Base-by-base conservation (phyloP, 1,140 invertebrate genomes). In the Bilobella aurantiaca region DNA sequence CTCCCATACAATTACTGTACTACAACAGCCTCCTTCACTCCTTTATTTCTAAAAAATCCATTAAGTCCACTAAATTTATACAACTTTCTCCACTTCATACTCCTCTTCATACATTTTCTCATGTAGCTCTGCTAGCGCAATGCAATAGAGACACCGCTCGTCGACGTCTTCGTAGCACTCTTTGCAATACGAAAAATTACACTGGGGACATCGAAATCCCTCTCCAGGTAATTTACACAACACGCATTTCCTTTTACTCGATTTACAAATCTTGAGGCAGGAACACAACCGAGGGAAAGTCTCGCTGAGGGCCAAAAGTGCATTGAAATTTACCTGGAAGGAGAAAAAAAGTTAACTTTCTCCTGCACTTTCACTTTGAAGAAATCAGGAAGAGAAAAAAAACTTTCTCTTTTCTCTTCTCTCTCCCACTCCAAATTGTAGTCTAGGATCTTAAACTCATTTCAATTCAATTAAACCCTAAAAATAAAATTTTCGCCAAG, bases 221-320 rank as follows among this genome's bases (percentile, higher is more conserved):
- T 53, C 68, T 14, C 67, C 66, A 37, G 58, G 58, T 16, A 46
- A 25, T 53, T 64, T 59, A 49, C 71, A 72, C 18, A 72, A 47
- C 12, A 72, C 56, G 64, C 71, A 72, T 63, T 69, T 69, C 56
- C 68, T 65, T 62, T 63, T 28, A n/a, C 30, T 66, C 23, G 46
- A 18, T 42, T 68, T 66, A n/a, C 21, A 68, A 14, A 23, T 14
- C n/a, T 32, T 8, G 2, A 69, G 63, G 56, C 64, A 69, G 18
- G 30, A 14, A 57, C 63, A 69, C 5, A 32, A 30, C 58, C 27
- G 47, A 2, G 70, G 70, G 27, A 65, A 72, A n/a, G 31, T 58
- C 46, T 67, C 65, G 3, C 57, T 42, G 1, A 69, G 46, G 2
- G 63, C 42, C 28, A 47, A 29, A 1, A 72, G 14, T 3, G 58